phyloP scores from a whole-genome alignment of 2,797 vertebrate genomes.

The Paratrypauchen microcephalus region DNA sequence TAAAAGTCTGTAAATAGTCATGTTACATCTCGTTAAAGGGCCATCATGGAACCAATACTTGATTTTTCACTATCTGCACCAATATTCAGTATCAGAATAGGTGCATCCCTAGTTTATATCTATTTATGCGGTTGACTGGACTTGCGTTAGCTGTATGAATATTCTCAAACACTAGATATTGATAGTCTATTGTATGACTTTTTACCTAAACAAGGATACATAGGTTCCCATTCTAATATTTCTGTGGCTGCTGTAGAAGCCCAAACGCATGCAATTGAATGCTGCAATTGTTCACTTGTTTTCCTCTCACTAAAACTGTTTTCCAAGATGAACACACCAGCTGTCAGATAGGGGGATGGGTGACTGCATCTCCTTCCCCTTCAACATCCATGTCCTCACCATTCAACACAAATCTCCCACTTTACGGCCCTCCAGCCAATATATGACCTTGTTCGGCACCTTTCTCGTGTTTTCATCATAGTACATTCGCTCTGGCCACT shows the following conservation, averaged over 20 bases:
- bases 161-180: too few species aligned
- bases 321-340: constrained; percentile 51
- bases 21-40: too few species aligned
- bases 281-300: constrained; percentile 9
- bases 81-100: too few species aligned
- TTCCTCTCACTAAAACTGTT: constrained; percentile 22
- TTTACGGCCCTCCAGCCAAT: constrained; percentile 6
- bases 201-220: background rate
- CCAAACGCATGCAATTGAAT: background rate
- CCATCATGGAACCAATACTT: too few species aligned
- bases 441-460: constrained; percentile 47
- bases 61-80: too few species aligned
- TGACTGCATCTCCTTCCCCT: constrained; percentile 44
- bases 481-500: constrained; percentile 6
- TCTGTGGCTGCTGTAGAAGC: background rate
- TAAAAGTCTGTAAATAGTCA: too few species aligned
- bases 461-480: constrained; percentile 9
- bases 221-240: too few species aligned
- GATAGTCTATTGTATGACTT: too few species aligned
- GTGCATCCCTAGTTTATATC: too few species aligned
- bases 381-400: constrained; percentile 24
- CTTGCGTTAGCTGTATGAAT: too few species aligned
- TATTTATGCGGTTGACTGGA: too few species aligned
- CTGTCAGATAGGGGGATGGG: constrained; percentile 62
- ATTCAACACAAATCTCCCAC: constrained; percentile 2